phyloP scores from a whole-genome alignment of 2,888 invertebrate genomes.

The Pherbina coryleti region DNA sequence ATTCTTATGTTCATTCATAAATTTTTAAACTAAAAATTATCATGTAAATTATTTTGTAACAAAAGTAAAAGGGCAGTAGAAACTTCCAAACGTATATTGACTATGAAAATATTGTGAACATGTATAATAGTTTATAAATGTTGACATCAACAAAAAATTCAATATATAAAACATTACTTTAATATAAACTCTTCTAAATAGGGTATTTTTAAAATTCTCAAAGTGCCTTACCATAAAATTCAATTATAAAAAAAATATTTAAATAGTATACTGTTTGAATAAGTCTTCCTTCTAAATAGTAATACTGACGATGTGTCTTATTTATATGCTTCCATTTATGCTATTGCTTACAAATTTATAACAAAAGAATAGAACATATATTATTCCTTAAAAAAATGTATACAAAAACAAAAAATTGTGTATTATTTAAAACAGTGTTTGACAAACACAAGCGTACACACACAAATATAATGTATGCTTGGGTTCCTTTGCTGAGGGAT shows the following conservation, averaged over 20 bases:
- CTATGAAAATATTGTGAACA: conserved; percentile 37
- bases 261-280: conserved; percentile 21
- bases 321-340: conserved; percentile 37
- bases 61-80: conserved; percentile 39
- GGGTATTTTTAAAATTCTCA: conserved; percentile 47
- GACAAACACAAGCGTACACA: too few species aligned
- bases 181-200: conserved; percentile 41
- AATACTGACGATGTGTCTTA: conserved; percentile 11
- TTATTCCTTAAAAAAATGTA: conserved; percentile 7
- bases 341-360: conserved; percentile 45
- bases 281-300: conserved; percentile 18
- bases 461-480: too few species aligned
- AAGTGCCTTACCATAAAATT: conserved; percentile 47
- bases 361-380: conserved; percentile 44
- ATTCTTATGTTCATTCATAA: not conserved
- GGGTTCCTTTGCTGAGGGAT: too few species aligned
- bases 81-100: conserved; percentile 37
- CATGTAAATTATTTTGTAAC: conserved; percentile 34
- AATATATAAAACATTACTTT: conserved; percentile 39
- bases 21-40: not conserved
- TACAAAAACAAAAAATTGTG: too few species aligned
- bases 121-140: conserved; percentile 32
- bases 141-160: conserved; percentile 31
- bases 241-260: conserved; percentile 30
- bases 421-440: too few species aligned